These are phyloP conservation scores for Agrotis ipsilon DNA, from an alignment of 2,888 invertebrate species.

Conservation along the genomic window DNA sequence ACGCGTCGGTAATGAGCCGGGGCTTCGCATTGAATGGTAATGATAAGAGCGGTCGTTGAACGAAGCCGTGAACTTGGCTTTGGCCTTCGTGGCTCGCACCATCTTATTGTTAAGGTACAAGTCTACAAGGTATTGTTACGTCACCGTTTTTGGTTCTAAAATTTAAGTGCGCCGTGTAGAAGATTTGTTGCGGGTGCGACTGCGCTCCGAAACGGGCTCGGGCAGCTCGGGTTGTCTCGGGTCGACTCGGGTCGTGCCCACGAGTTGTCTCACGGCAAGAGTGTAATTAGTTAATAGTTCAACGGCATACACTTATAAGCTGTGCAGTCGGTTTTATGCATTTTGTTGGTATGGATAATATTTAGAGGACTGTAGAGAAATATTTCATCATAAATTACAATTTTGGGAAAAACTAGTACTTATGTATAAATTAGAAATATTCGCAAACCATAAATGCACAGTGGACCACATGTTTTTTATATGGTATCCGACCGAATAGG, in stretches of 20 bases:
- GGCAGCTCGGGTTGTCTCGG: constrained; percentile 33
- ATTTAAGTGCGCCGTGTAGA: constrained; percentile 50
- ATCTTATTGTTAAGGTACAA: constrained; percentile 76
- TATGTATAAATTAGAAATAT: too few relatives aligned
- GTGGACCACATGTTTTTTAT: too few relatives aligned
- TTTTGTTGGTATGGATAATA: constrained; percentile 9
- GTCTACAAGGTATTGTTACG: constrained; percentile 70
- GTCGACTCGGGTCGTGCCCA: constrained; percentile 45
- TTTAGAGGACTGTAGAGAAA: background rate
- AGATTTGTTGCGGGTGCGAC: constrained; percentile 49
- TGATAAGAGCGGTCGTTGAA: constrained; percentile 88
- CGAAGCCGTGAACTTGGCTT: constrained; percentile 87
- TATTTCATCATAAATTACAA: too few relatives aligned
- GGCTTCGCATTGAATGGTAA: constrained; percentile 83
- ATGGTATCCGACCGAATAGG: too few relatives aligned
- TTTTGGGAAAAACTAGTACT: too few relatives aligned
- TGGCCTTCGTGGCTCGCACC: constrained; percentile 82
- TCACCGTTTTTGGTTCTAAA: constrained; percentile 57
- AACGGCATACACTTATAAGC: constrained; percentile 28
- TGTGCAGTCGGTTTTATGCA: constrained; percentile 6
- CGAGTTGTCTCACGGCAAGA: constrained; percentile 54
- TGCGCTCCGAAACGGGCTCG: constrained; percentile 22
- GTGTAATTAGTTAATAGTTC: constrained; percentile 59
- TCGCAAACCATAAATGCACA: too few relatives aligned
- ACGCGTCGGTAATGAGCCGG: constrained; percentile 71